phyloP scores from a whole-genome alignment of 1,140 invertebrate species.

The Cydia splendana region DNA sequence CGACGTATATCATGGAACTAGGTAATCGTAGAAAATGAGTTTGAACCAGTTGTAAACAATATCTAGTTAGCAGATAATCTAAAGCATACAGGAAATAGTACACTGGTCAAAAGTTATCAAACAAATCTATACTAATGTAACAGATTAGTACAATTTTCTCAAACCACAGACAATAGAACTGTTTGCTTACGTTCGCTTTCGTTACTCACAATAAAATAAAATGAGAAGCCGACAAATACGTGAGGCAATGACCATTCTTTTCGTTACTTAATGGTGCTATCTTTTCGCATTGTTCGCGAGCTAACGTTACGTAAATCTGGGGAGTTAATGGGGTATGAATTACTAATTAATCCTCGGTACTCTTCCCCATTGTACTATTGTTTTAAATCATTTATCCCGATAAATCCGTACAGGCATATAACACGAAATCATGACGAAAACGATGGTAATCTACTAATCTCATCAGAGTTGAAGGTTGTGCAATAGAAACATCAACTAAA shows the following conservation, averaged over 20 bases:
- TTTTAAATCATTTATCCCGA: constrained; percentile 41
- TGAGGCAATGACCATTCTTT: constrained; percentile 73
- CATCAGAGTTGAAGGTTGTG: constrained; percentile 6
- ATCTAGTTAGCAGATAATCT: constrained; percentile 2
- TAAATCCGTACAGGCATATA: constrained; percentile 10
- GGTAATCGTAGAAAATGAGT: neutral
- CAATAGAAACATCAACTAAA: constrained; percentile 51
- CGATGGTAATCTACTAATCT: constrained; percentile 12
- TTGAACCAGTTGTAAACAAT: neutral
- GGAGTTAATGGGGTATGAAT: constrained; percentile 73
- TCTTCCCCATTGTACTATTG: constrained; percentile 55
- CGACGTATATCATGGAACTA: neutral
- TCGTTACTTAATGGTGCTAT: constrained; percentile 64
- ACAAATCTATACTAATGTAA: constrained; percentile 11
- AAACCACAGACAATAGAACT: constrained; percentile 50
- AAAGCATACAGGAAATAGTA: neutral
- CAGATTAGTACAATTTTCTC: constrained; percentile 15
- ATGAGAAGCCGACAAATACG: constrained; percentile 62
- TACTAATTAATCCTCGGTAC: constrained; percentile 69
- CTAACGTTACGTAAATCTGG: constrained; percentile 63
- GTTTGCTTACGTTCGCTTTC: constrained; percentile 54
- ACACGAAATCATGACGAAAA: constrained; percentile 9
- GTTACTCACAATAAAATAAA: constrained; percentile 61
- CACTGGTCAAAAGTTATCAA: constrained; percentile 15
- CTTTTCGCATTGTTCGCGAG: constrained; percentile 68